Conservation (phyloP, 2,888 invertebrate species). For the Apotomis capreana region DNA sequence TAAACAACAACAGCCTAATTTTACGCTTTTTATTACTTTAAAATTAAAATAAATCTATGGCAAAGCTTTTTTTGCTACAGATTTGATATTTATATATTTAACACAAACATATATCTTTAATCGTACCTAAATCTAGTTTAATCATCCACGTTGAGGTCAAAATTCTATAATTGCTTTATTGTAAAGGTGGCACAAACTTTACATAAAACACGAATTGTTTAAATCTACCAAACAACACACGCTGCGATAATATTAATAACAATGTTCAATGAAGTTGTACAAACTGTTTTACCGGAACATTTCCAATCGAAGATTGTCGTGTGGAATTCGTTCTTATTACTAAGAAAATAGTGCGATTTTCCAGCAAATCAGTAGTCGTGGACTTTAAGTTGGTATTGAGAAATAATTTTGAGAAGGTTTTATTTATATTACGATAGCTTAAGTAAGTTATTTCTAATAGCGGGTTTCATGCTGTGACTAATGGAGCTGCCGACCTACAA, state of each 20-base stretch:
- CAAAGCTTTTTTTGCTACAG: too few species aligned
- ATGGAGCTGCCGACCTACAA: slow-evolving; percentile 63
- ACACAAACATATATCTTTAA: background rate
- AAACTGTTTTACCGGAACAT: slow-evolving; percentile 21
- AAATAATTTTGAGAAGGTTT: slow-evolving; percentile 65
- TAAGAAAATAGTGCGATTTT: background rate
- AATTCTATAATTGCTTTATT: slow-evolving; percentile 2
- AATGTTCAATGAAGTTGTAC: slow-evolving; percentile 27
- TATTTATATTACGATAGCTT: slow-evolving; percentile 71
- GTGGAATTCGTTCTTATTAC: slow-evolving; percentile 1
- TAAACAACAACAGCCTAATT: too few species aligned
- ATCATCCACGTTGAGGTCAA: background rate
- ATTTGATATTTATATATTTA: too few species aligned
- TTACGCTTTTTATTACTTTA: too few species aligned
- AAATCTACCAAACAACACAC: slow-evolving; percentile 22
- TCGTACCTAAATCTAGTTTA: background rate
- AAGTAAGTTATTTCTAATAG: slow-evolving; percentile 41
- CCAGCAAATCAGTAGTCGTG: background rate
- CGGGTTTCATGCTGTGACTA: slow-evolving; percentile 75
- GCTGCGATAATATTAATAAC: slow-evolving; percentile 33
- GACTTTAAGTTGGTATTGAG: slow-evolving; percentile 53
- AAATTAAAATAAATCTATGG: too few species aligned
- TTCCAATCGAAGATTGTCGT: background rate
- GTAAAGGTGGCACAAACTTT: slow-evolving; percentile 7
- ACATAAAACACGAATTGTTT: slow-evolving; percentile 27